Conservation (phyloP, 2,888 invertebrate genomes). For the Junonia oenone region DNA sequence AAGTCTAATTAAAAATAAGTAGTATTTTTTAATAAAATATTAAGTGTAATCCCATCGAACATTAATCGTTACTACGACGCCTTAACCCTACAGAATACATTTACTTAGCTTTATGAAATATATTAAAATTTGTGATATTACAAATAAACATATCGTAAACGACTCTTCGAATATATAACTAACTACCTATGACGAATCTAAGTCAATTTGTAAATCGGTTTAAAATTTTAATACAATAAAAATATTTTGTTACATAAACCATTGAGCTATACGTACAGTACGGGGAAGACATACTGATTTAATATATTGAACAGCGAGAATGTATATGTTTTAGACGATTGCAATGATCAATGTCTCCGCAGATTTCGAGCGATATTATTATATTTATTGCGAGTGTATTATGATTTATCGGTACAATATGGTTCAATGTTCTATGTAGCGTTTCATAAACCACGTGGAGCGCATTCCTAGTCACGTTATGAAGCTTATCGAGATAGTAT, state of each 20-base stretch:
- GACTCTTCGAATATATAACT: not conserved
- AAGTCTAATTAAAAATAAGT: not conserved
- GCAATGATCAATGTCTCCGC: not conserved
- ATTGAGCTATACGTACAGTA: slow-evolving; percentile 17
- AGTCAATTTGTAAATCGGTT: not conserved
- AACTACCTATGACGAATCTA: not conserved
- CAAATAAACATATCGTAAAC: not conserved
- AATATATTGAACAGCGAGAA: not conserved
- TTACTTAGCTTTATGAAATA: not conserved
- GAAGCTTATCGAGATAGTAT: not conserved
- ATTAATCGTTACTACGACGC: not conserved
- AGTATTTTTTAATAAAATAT: not conserved
- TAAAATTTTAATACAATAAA: slow-evolving; percentile 1
- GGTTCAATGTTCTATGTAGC: slow-evolving; percentile 19
- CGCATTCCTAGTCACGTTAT: not conserved
- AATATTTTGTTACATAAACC: slow-evolving; percentile 18
- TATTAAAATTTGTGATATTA: not conserved
- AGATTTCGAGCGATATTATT: too few relatives aligned
- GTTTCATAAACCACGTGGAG: not conserved
- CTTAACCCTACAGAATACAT: not conserved
- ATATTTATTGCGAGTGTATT: not conserved
- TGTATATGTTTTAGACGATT: not conserved
- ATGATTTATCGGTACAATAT: slow-evolving; percentile 8
- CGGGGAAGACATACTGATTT: slow-evolving; percentile 25
- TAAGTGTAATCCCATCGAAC: not conserved